A percentile compares a stretch with the other conserved stretches of the same genome.
These are phyloP conservation scores for Halictus quadricinctus DNA, from an alignment of 2,888 invertebrate genomes.

Conservation along the genomic window DNA sequence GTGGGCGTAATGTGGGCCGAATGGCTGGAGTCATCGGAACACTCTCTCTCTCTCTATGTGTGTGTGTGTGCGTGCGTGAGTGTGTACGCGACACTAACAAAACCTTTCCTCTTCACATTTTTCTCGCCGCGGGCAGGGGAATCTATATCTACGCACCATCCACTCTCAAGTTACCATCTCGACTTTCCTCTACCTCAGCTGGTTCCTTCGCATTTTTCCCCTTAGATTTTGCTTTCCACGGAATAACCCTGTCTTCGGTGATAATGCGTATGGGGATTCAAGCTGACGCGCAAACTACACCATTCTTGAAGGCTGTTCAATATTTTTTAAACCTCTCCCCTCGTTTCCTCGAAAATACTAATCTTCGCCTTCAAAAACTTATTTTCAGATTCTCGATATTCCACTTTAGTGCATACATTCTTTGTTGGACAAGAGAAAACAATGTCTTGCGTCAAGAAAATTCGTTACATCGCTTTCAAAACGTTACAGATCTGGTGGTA, in stretches of 20 bases:
- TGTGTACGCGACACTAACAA: conserved; percentile 31
- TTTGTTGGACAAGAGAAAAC: neutral
- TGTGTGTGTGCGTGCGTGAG: neutral
- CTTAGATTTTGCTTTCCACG: conserved; percentile 47
- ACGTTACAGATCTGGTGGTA: too few relatives aligned
- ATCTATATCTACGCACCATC: conserved; percentile 62
- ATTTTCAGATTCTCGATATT: neutral
- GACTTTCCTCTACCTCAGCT: conserved; percentile 59
- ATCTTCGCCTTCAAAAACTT: neutral
- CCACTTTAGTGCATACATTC: neutral
- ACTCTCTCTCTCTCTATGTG: neutral
- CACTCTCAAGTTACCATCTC: conserved; percentile 63
- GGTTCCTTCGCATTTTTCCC: conserved; percentile 59
- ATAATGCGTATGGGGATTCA: conserved; percentile 50
- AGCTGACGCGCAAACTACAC: conserved; percentile 44
- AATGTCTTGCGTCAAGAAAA: too few relatives aligned
- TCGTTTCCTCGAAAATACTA: neutral
- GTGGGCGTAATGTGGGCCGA: neutral
- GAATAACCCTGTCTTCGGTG: conserved; percentile 39
- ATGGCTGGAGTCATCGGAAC: neutral
- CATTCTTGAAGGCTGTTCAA: neutral
- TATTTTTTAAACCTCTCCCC: neutral
- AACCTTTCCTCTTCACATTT: conserved; percentile 42
- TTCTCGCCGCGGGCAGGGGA: conserved; percentile 45
- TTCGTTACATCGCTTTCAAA: too few relatives aligned